Evolutionary conservation across 2,888 invertebrate species (phyloP).

Genomic region (Polia nebulosa): DNA sequence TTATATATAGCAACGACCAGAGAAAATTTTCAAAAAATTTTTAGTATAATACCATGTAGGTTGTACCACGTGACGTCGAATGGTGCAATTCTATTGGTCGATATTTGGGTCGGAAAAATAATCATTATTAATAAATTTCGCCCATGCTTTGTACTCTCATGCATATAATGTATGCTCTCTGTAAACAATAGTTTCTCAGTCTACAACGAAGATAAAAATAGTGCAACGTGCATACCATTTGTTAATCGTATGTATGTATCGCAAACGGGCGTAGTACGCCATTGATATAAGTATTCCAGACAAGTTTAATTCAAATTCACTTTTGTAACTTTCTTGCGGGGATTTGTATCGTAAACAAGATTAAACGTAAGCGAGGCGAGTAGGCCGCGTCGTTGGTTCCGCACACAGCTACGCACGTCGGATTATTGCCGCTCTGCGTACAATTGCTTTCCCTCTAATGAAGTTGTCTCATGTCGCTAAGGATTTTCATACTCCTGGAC

Average conservation of each 20-base stretch:
- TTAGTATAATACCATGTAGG: too few relatives aligned
- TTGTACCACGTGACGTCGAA: too few relatives aligned
- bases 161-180: constrained; percentile 26
- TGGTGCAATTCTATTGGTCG: too few relatives aligned
- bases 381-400: constrained; percentile 71
- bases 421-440: constrained; percentile 75
- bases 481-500: constrained; percentile 63
- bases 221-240: constrained; percentile 49
- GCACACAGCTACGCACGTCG: constrained; percentile 70
- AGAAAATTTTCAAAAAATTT: too few relatives aligned
- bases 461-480: constrained; percentile 73
- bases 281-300: constrained; percentile 67
- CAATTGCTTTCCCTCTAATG: constrained; percentile 77
- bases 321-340: constrained; percentile 77
- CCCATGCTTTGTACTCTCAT: constrained; percentile 11
- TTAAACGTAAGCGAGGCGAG: constrained; percentile 71
- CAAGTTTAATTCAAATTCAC: constrained; percentile 74
- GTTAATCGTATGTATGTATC: constrained; percentile 30
- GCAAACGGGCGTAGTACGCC: constrained; percentile 36
- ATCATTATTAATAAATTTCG: constrained; percentile 36
- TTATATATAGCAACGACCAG: too few relatives aligned
- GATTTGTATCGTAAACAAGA: constrained; percentile 82
- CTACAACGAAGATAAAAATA: constrained; percentile 46
- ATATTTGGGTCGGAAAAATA: too few relatives aligned
- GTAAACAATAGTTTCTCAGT: constrained; percentile 47